phyloP scores from a whole-genome alignment of 2,113 vertebrate genomes.

The Egretta garzetta region DNA sequence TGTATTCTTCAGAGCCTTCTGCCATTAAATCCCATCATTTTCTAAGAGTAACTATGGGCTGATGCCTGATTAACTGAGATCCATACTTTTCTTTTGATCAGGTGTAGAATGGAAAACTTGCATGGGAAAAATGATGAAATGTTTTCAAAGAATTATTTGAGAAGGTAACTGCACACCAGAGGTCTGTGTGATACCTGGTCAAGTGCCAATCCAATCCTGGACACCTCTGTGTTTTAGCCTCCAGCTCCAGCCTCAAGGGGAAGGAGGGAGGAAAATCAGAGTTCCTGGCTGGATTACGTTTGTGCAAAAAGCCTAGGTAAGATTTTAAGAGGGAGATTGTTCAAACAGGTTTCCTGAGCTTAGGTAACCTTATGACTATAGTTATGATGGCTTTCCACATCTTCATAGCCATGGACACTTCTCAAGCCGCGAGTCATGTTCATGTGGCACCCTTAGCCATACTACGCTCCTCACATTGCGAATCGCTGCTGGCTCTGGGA shows the following conservation, averaged over 20 bases:
- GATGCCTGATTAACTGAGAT: neutral
- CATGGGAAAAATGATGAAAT: neutral
- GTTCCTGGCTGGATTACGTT: neutral
- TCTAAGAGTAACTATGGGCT: neutral
- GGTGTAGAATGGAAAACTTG: neutral
- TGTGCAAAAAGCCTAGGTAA: neutral
- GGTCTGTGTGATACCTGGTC: neutral
- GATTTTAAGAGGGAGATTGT: neutral
- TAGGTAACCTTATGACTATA: neutral
- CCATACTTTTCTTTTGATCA: neutral
- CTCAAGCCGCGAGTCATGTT: accelerated
- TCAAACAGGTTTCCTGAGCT: neutral
- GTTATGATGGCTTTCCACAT: neutral
- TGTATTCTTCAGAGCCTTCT: neutral
- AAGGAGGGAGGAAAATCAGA: neutral
- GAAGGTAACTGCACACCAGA: neutral
- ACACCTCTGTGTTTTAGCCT: neutral
- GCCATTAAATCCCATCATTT: neutral
- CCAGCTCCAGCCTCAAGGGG: neutral
- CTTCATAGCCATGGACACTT: neutral
- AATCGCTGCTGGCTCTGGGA: neutral
- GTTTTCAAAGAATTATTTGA: neutral
- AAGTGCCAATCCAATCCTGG: neutral
- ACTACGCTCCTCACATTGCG: neutral
- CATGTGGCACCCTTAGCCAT: accelerated